Conservation (phyloP, 1,140 invertebrate species). For the Elysia chlorotica region DNA sequence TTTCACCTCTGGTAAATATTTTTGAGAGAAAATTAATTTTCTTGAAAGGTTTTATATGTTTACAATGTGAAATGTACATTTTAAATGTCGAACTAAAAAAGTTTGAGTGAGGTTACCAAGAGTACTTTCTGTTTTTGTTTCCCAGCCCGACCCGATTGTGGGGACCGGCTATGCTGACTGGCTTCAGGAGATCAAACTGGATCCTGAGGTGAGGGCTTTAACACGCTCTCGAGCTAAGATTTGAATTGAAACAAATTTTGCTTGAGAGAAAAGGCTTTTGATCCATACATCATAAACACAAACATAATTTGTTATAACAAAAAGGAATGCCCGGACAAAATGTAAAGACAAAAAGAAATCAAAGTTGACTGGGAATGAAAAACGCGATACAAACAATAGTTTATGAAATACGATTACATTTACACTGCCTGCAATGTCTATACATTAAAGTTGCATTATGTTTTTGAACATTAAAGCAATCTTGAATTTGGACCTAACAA, state of each 20-base stretch:
- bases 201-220: slow-evolving; percentile 7
- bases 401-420: too few relatives aligned
- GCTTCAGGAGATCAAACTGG: not conserved
- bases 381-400: too few relatives aligned
- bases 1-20: not conserved
- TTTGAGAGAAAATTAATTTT: not conserved
- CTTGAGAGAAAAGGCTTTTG: not conserved
- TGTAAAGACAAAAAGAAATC: not conserved
- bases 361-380: not conserved
- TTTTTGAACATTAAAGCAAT: too few relatives aligned
- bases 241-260: not conserved
- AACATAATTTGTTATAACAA: not conserved
- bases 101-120: not conserved
- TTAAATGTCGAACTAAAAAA: not conserved
- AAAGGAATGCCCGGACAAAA: not conserved
- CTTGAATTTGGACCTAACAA: too few relatives aligned
- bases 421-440: too few relatives aligned
- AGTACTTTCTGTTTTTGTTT: not conserved
- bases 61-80: not conserved
- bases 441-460: too few relatives aligned
- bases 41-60: not conserved
- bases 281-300: too few relatives aligned
- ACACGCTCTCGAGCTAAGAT: not conserved
- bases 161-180: not conserved
- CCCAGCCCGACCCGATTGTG: not conserved